phyloP scores from a whole-genome alignment of 2,888 invertebrate species.

The Bombyx huttoni region DNA sequence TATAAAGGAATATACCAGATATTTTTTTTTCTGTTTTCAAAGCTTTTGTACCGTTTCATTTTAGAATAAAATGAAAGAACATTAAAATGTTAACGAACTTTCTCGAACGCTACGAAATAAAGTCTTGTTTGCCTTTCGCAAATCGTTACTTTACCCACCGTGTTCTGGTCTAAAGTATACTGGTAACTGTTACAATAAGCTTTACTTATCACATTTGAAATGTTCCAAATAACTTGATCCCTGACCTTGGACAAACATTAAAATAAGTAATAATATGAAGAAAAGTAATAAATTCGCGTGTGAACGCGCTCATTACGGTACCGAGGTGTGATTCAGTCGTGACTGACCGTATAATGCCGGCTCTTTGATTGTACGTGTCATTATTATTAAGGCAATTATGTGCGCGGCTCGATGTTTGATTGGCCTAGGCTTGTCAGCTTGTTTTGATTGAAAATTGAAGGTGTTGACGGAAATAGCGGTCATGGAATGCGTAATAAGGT shows the following conservation, averaged over 20 bases:
- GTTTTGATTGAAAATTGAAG: constrained; percentile 13
- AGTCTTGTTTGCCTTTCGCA: too few relatives aligned
- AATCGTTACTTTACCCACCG: too few relatives aligned
- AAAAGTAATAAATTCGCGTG: constrained; percentile 3
- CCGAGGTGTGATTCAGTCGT: constrained; percentile 10
- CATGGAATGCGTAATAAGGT: too few relatives aligned
- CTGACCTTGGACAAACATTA: constrained; percentile 11
- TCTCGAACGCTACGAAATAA: too few relatives aligned
- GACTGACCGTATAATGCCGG: constrained; percentile 13
- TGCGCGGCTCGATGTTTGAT: constrained; percentile 9
- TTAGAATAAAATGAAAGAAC: too few relatives aligned
- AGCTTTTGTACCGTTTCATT: too few relatives aligned
- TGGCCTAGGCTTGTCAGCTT: constrained; percentile 21
- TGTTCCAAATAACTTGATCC: neutral
- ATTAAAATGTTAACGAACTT: too few relatives aligned
- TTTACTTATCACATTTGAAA: neutral
- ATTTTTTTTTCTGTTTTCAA: too few relatives aligned
- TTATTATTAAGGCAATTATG: constrained; percentile 35
- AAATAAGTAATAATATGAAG: neutral
- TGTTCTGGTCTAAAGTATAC: too few relatives aligned
- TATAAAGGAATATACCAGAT: too few relatives aligned
- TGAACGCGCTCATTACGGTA: neutral
- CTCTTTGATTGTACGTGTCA: constrained; percentile 22
- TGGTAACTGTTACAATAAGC: too few relatives aligned
- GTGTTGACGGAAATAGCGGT: neutral